Evolutionary conservation across 30 jellyfish, hydroid and myxozoan species (phyloP), one percentile per base, ranked within the genome.

Genomic region (Turritopsis dohrnii): DNA sequence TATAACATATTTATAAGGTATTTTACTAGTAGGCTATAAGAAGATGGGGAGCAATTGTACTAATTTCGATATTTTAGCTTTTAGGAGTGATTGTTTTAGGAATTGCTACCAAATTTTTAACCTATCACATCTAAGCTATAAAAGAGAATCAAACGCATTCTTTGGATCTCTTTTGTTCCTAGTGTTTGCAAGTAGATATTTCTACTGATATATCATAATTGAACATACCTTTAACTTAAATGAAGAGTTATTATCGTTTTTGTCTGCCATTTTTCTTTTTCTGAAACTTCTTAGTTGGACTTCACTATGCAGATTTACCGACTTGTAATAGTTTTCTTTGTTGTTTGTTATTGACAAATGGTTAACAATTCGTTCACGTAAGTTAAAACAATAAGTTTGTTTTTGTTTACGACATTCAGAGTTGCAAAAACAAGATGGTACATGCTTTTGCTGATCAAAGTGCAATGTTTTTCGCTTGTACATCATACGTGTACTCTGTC

Each of bases 251-350:
- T 29, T 65, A 54, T 84, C 94, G 27, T 80, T 89, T 65, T 91
- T 66, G 65, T 71, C 88, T 1, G 97, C 97, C 97, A 90, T 90
- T 84, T 90, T 90, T 73, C 96, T 77, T 72, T 90, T 90, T 25
- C 97, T 89, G 88, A 90, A 81, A 65, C 97, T 86, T 72, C 89
- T 86, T 18, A 90, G 85, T 52, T 86, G 86, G 66, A 90, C 94
- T 66, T 21, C 30, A 69, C 60, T 41, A 3, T 41, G 5, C 13
- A 41, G 60, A 41, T 41, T 41, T 41, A 3, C 60, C 60, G 60
- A 41, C 60, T 41, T 41, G 60, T 41, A 41, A 41, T 41, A 3
- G 60, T 41, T 41, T 41, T 69, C 77, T 66, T 66, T 69, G 30
- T 69, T 69, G 30, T 69, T 69, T 23, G 77, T 69, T 69, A 69